Evolutionary conservation across 1,140 invertebrate species (phyloP).

Genomic region (Bilobella aurantiaca): DNA sequence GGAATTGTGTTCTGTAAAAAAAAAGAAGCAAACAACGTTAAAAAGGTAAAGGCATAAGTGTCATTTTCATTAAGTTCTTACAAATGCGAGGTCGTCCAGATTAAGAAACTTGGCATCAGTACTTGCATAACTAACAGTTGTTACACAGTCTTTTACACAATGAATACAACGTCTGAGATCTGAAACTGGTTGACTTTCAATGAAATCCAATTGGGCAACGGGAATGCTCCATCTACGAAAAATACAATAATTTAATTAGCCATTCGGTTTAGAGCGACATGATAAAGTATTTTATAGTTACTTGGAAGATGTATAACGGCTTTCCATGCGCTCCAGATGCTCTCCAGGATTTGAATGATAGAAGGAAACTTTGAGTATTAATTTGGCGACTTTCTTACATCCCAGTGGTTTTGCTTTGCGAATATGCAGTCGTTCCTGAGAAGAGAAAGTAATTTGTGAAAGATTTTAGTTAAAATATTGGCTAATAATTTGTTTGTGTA

Average conservation of each 20-base stretch:
- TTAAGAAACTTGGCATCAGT: background rate
- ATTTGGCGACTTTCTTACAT: too few relatives aligned
- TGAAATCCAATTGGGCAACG: background rate
- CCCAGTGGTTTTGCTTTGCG: too few relatives aligned
- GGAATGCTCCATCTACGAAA: background rate
- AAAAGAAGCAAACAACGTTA: background rate
- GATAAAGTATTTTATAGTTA: too few relatives aligned
- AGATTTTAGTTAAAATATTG: too few relatives aligned
- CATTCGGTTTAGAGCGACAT: background rate
- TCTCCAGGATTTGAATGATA: too few relatives aligned
- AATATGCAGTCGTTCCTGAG: too few relatives aligned
- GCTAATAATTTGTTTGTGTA: too few relatives aligned
- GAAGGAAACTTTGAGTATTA: too few relatives aligned
- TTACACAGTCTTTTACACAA: background rate
- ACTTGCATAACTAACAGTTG: background rate
- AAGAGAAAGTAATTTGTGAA: too few relatives aligned
- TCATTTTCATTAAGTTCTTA: background rate
- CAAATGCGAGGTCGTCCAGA: background rate
- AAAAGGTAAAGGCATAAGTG: background rate
- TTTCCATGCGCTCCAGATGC: too few relatives aligned
- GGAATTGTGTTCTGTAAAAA: background rate
- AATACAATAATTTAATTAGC: background rate
- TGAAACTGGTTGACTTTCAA: background rate
- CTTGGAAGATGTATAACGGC: too few relatives aligned
- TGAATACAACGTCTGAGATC: background rate